These are phyloP conservation scores for Pogona vitticeps DNA, from an alignment of 2,113 vertebrate species.

Conservation along the genomic window DNA sequence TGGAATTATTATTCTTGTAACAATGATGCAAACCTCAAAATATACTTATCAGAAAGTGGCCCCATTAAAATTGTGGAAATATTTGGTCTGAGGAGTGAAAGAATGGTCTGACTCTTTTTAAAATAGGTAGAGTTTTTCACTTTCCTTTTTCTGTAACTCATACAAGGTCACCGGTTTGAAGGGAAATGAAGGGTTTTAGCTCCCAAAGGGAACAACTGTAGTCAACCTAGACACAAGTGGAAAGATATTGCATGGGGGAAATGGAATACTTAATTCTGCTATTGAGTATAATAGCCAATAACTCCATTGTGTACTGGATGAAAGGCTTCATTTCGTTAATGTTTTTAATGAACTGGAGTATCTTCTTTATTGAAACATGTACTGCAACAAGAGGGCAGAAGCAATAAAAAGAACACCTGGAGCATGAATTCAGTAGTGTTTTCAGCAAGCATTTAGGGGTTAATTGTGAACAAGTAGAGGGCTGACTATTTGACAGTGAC, in stretches of 20 bases:
- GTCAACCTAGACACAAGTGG: conserved; percentile 28
- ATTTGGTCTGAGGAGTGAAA: background rate
- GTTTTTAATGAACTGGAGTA: conserved; percentile 53
- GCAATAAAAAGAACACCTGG: conserved; percentile 1
- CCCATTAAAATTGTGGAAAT: background rate
- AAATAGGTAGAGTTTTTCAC: background rate
- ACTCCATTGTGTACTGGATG: conserved; percentile 1
- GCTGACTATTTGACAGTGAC: background rate
- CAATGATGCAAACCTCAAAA: background rate
- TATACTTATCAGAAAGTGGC: background rate
- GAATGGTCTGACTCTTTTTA: background rate
- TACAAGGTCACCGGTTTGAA: conserved; percentile 44
- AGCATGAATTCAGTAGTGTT: conserved; percentile 54
- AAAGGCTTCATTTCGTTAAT: conserved; percentile 21
- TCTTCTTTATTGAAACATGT: conserved; percentile 45
- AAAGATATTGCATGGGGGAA: conserved; percentile 21
- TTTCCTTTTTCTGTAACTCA: conserved; percentile 45
- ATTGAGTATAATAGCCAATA: conserved; percentile 24
- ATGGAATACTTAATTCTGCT: conserved; percentile 22
- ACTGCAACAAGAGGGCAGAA: background rate
- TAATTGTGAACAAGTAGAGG: conserved; percentile 55
- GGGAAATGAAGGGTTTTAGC: conserved; percentile 27
- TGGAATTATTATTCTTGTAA: background rate
- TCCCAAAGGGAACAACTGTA: conserved; percentile 20
- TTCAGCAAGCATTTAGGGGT: conserved; percentile 51